These are phyloP conservation scores for Bombus breviceps DNA, from an alignment of 1,140 invertebrate species.

Conservation along the genomic window DNA sequence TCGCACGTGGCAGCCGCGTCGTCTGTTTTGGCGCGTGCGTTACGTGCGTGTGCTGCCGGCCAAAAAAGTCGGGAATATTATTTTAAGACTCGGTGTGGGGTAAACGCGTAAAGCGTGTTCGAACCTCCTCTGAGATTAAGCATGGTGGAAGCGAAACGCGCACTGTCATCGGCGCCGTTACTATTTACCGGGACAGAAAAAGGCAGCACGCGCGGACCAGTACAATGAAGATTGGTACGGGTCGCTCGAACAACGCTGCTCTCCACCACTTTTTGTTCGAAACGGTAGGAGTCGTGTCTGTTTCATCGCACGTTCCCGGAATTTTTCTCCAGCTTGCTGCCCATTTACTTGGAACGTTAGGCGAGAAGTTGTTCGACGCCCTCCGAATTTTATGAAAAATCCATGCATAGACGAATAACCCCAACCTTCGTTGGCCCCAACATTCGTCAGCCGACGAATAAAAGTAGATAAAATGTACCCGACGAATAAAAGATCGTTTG, in stretches of 20 bases:
- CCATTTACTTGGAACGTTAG: neutral
- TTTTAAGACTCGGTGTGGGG: conserved; percentile 82
- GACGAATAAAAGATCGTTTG: too few species aligned
- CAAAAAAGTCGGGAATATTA: conserved; percentile 79
- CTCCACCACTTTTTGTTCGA: neutral
- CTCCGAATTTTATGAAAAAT: too few species aligned
- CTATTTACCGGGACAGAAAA: conserved; percentile 47
- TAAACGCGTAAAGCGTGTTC: conserved; percentile 72
- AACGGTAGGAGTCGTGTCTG: neutral
- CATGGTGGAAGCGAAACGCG: conserved; percentile 55
- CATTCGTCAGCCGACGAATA: too few species aligned
- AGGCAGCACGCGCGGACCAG: conserved; percentile 57
- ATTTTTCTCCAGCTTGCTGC: neutral
- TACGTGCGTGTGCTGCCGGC: conserved; percentile 54
- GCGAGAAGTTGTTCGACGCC: too few species aligned
- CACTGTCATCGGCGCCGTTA: conserved; percentile 62
- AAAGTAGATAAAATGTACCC: too few species aligned
- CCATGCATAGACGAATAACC: too few species aligned
- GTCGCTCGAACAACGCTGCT: neutral
- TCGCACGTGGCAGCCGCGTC: conserved; percentile 66
- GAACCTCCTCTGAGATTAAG: conserved; percentile 82
- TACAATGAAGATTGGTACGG: conserved; percentile 36
- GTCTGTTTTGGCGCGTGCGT: conserved; percentile 73
- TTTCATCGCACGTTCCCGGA: neutral
- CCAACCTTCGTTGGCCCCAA: too few species aligned